Evolutionary conservation across 2,113 vertebrate genomes (phyloP).

Genomic region (Numenius arquata): DNA sequence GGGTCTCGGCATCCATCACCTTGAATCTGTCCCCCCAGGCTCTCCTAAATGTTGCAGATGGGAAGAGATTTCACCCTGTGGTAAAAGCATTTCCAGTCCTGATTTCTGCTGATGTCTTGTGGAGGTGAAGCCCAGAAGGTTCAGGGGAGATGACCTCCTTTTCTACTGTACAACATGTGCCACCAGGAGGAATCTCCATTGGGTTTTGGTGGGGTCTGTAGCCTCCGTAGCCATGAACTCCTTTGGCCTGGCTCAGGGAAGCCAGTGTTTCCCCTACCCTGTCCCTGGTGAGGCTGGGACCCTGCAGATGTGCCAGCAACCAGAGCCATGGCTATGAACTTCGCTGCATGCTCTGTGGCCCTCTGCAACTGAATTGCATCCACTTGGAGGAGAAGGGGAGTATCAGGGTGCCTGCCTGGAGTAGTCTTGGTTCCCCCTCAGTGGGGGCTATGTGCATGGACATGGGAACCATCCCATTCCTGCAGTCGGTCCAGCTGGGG

Average conservation of each 20-base stretch:
- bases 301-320: not conserved
- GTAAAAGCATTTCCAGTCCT: not conserved
- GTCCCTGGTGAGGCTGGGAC: not conserved
- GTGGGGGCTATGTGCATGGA: not conserved
- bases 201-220: not conserved
- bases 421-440: not conserved
- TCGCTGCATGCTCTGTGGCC: not conserved
- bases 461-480: rapidly evolving
- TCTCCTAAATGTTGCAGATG: not conserved
- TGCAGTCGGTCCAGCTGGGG: not conserved
- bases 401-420: not conserved
- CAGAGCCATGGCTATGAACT: not conserved
- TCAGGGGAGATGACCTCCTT: not conserved
- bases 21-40: not conserved
- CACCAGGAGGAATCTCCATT: not conserved
- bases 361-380: not conserved
- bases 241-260: not conserved
- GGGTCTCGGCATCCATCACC: not conserved
- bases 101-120: not conserved
- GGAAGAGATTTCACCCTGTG: not conserved
- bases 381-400: not conserved
- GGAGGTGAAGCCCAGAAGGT: rapidly evolving
- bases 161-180: too few relatives aligned
- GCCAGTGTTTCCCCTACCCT: not conserved
- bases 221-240: not conserved